Base-by-base conservation (phyloP, 37 sponge, comb jelly and placozoan genomes). In the Haliclona indistincta region DNA sequence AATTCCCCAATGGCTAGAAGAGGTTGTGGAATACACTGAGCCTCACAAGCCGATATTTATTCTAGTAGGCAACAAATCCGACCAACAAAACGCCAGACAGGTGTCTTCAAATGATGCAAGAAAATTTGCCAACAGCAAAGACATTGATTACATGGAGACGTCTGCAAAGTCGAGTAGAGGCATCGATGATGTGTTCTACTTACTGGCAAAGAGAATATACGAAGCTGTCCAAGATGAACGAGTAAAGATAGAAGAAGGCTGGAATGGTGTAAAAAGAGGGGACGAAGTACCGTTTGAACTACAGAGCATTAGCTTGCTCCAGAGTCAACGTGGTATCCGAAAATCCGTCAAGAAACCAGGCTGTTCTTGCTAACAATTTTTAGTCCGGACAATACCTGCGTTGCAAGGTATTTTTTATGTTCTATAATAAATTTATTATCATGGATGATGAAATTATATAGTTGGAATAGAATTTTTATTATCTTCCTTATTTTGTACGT, bases 231-330 rank as follows among this genome's bases (percentile, higher is more conserved):
- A 79, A n/a, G 70, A 70, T 23, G 86, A 87, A 7, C 15, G 53
- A 20, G 69, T 95, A 7, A 60, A 56, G 26, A 19, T 86, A 23
- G 68, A 85, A 35, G 90, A 89, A 30, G 93, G 88, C n/a, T 93
- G 93, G 97, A 93, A 96, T 43, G 97, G 97, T 37, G 89, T 96
- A 17, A 92, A 89, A 64, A 74, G 54, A 74, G 95, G 95, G 33
- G 81, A 81, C n/a, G 60, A 58, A 58, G 25, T 58, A 8, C 60
- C 60, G 7, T 25, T 25, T 25, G 60, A 58, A 20, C 28, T 58
- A n/a, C n/a, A 20, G n/a, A 47, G 49, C 13, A 20, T 20, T 6
- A 26, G 11, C n/a, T 25, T 25, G 11, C 28, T 58, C 11, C 60
- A 58, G 28, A 47, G 15, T 15, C 60, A 58, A 25, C 13, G 25